Evolutionary conservation across 2,113 vertebrate species (phyloP).

Genomic region (Leucoraja erinaceus): DNA sequence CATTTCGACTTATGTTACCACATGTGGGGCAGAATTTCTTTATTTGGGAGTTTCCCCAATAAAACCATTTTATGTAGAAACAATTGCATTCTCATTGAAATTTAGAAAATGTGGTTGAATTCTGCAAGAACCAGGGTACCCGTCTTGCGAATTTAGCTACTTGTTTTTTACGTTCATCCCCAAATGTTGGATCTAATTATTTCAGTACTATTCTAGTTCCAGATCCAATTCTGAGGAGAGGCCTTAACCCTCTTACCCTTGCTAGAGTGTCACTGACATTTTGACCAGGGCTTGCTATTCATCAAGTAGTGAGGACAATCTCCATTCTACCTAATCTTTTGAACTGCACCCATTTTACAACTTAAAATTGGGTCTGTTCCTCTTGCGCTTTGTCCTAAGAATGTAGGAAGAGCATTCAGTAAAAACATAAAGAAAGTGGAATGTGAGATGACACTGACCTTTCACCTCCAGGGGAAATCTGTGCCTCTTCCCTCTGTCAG

Average conservation of each 20-base stretch:
- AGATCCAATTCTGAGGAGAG: not conserved
- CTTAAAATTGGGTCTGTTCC: not conserved
- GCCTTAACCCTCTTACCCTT: not conserved
- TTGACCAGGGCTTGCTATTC: not conserved
- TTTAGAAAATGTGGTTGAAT: not conserved
- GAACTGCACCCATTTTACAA: constrained; percentile 16
- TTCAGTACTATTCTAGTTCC: not conserved
- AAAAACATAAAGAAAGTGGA: constrained; percentile 1
- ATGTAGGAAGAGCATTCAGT: not conserved
- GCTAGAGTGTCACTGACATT: constrained; percentile 9
- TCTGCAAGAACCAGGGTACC: not conserved
- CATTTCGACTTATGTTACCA: not conserved
- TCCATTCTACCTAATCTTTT: not conserved
- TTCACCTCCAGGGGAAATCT: not conserved
- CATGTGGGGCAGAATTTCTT: not conserved
- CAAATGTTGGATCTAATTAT: not conserved
- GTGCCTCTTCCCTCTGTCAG: constrained; percentile 19
- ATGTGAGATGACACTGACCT: not conserved
- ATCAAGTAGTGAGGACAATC: not conserved
- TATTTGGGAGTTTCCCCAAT: not conserved
- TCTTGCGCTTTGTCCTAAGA: not conserved
- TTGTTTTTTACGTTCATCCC: too few species aligned
- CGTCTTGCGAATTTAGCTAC: not conserved
- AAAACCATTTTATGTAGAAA: too few species aligned
- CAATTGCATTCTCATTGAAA: not conserved